Base-by-base conservation (phyloP, 1,140 invertebrate genomes). In the Schlechtendalia chinensis region DNA sequence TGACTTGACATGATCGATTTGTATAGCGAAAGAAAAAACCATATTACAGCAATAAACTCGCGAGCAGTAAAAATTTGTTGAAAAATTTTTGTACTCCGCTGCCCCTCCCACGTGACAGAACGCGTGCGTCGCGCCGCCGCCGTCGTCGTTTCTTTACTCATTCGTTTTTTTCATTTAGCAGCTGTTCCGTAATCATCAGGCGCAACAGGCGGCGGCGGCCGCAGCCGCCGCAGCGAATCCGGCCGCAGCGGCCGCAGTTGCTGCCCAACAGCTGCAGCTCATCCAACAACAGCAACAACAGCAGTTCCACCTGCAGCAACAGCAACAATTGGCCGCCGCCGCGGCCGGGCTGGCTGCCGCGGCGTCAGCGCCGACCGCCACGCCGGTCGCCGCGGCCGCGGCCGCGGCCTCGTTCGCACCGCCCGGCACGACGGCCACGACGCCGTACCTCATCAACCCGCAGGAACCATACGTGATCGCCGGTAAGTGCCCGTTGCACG, bases 381-480 rank as follows among this genome's bases (percentile, higher is more conserved):
- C 91, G 85, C 90, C 93, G 8, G 61, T 63, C 29, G 27, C 27
- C 59, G 94, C 95, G n/a, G n/a, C 85, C 84, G 32, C 86, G 24
- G 85, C 81, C 29, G 82, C 79, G 83, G 80, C 86, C 84, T 59
- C 85, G 8, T 82, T 82, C 12, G 86, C 86, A 19, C 83, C 86
- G 12, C 85, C 81, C 5, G 74, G 85, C 5, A 81, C 80, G 89
- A 85, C 90, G 87, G 89, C 92, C 82, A 89, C 91, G 86, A 91
- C 93, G 61, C 94, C 95, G 24, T 97, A 97, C 84, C 93, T 97
- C 81, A 93, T 97, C 83, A 96, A 96, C 86, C 90, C 93, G 56
- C 92, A 94, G 84, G 91, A 93, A 82, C 88, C 87, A n/a, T 89
- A 89, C 82, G 85, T 88, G 80, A 88, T 89, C 82, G 85, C 88